These are phyloP conservation scores for Pollenia angustigena DNA, from an alignment of 2,888 invertebrate species.

Conservation along the genomic window DNA sequence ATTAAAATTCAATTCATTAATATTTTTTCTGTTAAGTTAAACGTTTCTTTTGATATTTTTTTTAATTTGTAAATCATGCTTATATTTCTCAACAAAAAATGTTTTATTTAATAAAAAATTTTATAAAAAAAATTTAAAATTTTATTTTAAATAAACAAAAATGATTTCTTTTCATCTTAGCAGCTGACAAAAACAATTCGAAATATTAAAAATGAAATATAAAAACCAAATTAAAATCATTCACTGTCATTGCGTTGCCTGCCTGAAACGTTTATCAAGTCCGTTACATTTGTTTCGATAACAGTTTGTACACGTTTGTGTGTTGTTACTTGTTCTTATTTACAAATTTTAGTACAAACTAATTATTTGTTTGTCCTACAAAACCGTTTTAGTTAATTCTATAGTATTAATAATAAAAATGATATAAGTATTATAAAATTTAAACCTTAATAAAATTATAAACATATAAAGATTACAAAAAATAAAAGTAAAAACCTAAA, in stretches of 20 bases:
- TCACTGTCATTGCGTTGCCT: constrained; percentile 68
- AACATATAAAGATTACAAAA: constrained; percentile 18
- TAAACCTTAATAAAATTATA: constrained; percentile 17
- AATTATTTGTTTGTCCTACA: constrained; percentile 43
- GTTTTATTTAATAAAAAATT: neutral
- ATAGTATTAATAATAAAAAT: constrained; percentile 15
- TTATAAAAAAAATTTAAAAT: constrained; percentile 1
- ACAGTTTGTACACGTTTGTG: constrained; percentile 69
- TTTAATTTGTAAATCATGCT: neutral
- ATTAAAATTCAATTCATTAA: neutral
- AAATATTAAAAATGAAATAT: constrained; percentile 45
- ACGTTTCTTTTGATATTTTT: neutral
- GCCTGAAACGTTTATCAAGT: constrained; percentile 63
- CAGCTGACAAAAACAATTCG: constrained; percentile 71
- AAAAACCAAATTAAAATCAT: constrained; percentile 54
- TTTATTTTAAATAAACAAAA: constrained; percentile 44
- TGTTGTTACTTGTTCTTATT: constrained; percentile 57
- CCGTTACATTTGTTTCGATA: constrained; percentile 63
- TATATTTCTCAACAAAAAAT: neutral
- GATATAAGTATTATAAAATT: constrained; percentile 7
- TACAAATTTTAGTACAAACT: constrained; percentile 21
- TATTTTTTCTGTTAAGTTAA: neutral
- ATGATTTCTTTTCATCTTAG: constrained; percentile 61
- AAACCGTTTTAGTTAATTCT: constrained; percentile 30
- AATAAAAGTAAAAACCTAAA: constrained; percentile 55